phyloP scores from a whole-genome alignment of 2,797 vertebrate genomes.

The Apodemus agrarius region DNA sequence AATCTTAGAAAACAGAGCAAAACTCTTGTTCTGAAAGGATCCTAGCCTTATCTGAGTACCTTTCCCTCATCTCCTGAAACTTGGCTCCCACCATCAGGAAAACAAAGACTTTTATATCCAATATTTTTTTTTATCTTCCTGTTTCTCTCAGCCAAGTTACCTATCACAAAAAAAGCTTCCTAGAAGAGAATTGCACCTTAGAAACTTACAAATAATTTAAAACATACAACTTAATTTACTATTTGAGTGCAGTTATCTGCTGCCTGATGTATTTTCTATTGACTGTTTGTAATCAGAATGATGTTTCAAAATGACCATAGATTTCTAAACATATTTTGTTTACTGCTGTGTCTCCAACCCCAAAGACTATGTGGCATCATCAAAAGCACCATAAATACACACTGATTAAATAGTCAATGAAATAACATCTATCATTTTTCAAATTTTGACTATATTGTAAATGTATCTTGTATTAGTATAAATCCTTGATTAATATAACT shows the following conservation, averaged over 20 bases:
- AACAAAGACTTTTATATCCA: neutral
- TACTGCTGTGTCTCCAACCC: neutral
- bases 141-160: neutral
- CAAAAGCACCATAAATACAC: neutral
- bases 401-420: neutral
- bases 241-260: neutral
- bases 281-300: neutral
- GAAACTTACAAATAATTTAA: neutral
- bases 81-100: neutral
- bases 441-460: conserved; percentile 17
- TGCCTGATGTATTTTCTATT: neutral
- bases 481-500: neutral
- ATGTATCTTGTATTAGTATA: neutral
- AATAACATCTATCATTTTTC: neutral
- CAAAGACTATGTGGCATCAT: neutral
- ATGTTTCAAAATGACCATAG: neutral
- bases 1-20: neutral
- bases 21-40: neutral
- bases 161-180: neutral
- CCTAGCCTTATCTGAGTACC: neutral
- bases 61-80: neutral
- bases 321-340: neutral
- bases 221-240: neutral
- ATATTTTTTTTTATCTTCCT: neutral
- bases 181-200: neutral